Percentiles rank a stretch among this genome's conserved stretches.
Evolutionary conservation across 1,140 invertebrate genomes (phyloP).

Genomic region (Glomeris maerens): DNA sequence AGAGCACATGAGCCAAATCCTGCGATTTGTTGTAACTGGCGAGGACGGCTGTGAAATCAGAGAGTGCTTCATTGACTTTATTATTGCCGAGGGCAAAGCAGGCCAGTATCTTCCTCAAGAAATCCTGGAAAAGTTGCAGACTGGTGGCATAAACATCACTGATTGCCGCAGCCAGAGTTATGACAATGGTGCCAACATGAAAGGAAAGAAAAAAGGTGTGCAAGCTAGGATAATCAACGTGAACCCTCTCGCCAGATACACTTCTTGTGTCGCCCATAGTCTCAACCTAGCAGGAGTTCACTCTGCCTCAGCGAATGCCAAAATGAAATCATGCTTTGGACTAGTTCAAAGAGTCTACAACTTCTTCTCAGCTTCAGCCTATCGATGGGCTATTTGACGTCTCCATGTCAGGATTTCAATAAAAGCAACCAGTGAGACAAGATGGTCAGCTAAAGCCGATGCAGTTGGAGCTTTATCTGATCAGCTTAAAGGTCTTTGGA

Average conservation of each 20-base stretch:
- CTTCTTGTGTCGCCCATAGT: conserved; percentile 7
- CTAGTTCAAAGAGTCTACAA: neutral
- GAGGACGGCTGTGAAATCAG: neutral
- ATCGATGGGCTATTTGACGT: neutral
- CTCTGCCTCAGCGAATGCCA: neutral
- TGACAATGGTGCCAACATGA: conserved; percentile 14
- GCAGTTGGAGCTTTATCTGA: neutral
- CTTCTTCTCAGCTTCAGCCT: neutral
- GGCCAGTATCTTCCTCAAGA: conserved; percentile 4
- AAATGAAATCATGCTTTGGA: neutral
- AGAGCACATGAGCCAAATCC: conserved; percentile 15
- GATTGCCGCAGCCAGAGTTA: conserved; percentile 14
- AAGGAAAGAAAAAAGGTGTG: conserved; percentile 1
- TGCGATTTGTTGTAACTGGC: conserved; percentile 14
- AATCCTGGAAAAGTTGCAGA: conserved; percentile 10
- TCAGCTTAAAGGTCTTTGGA: neutral
- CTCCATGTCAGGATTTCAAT: too few species aligned
- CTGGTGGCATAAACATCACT: conserved; percentile 7
- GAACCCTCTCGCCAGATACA: conserved; percentile 5
- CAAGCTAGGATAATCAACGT: conserved; percentile 11
- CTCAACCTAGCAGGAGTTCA: conserved; percentile 5
- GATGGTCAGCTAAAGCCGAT: neutral
- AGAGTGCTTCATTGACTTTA: conserved; percentile 11
- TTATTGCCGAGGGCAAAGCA: conserved; percentile 9
- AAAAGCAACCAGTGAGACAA: neutral